These are phyloP conservation scores for Anoplophora glabripennis DNA, from an alignment of 1,140 invertebrate genomes.

Conservation along the genomic window DNA sequence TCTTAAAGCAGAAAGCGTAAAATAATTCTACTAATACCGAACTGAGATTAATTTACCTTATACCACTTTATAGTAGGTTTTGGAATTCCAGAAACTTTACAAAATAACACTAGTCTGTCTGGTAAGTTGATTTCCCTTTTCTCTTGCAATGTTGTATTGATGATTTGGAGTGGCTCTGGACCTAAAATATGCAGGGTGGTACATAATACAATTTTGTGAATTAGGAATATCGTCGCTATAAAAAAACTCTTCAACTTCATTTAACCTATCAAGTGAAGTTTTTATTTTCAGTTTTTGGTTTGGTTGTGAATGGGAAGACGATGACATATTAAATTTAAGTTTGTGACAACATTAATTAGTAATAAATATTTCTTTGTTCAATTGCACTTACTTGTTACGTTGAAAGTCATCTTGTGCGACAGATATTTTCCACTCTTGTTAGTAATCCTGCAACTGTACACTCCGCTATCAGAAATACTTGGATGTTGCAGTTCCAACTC, in stretches of 20 bases:
- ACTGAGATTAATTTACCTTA: conserved; percentile 40
- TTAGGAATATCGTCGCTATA: not conserved
- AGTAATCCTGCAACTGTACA: conserved; percentile 36
- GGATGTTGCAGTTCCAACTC: conserved; percentile 14
- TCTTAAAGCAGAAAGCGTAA: conserved; percentile 21
- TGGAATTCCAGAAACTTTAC: conserved; percentile 49
- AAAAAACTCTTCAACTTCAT: not conserved
- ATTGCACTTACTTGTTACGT: conserved; percentile 37
- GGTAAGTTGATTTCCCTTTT: conserved; percentile 45
- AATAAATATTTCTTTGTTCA: conserved; percentile 5
- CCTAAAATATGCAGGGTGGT: conserved; percentile 18
- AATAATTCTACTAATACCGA: not conserved
- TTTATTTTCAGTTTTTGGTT: too few relatives aligned
- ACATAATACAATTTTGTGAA: not conserved
- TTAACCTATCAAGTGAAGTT: too few relatives aligned
- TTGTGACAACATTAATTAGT: not conserved
- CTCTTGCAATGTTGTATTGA: conserved; percentile 38
- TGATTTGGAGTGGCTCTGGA: conserved; percentile 40
- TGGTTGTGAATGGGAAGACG: too few relatives aligned
- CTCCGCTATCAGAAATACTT: conserved; percentile 24
- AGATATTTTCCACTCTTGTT: conserved; percentile 21
- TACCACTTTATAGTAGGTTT: conserved; percentile 51
- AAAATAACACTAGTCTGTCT: conserved; percentile 46
- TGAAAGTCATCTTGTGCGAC: conserved; percentile 17
- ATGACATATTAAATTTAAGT: not conserved